phyloP scores from a whole-genome alignment of 1,140 invertebrate genomes.

The Batillaria attramentaria region DNA sequence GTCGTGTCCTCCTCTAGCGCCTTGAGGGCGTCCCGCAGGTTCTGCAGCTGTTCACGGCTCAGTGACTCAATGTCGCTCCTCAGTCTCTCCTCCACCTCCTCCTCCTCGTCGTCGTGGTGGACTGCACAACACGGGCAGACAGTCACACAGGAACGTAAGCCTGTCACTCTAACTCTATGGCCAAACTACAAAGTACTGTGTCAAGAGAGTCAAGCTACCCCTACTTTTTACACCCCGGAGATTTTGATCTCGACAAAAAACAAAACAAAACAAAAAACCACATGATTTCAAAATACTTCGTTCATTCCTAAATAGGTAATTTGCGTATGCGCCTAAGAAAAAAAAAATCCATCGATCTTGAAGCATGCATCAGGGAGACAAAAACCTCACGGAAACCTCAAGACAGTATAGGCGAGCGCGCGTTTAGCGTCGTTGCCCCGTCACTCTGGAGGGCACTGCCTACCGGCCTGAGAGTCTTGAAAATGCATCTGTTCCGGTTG shows the following conservation, averaged over 20 bases:
- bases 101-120: background rate
- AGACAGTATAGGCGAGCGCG: too few relatives aligned
- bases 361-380: too few relatives aligned
- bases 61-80: conserved; percentile 36
- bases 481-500: too few relatives aligned
- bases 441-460: too few relatives aligned
- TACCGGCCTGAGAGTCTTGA: too few relatives aligned
- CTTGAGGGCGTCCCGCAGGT: conserved; percentile 32
- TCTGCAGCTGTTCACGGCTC: conserved; percentile 18
- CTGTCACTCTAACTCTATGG: background rate
- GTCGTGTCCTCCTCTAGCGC: conserved; percentile 30
- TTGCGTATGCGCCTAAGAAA: too few relatives aligned
- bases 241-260: background rate
- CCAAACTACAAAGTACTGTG: background rate
- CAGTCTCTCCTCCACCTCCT: background rate
- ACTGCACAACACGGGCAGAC: background rate
- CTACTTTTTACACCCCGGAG: background rate
- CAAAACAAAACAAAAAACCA: background rate
- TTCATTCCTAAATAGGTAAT: too few relatives aligned
- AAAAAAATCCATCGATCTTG: too few relatives aligned
- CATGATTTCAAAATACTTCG: too few relatives aligned
- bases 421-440: too few relatives aligned
- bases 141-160: background rate
- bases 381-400: too few relatives aligned
- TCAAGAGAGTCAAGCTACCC: background rate